Conservation (phyloP, 1,140 invertebrate species). For the Drosophila aff. region DNA sequence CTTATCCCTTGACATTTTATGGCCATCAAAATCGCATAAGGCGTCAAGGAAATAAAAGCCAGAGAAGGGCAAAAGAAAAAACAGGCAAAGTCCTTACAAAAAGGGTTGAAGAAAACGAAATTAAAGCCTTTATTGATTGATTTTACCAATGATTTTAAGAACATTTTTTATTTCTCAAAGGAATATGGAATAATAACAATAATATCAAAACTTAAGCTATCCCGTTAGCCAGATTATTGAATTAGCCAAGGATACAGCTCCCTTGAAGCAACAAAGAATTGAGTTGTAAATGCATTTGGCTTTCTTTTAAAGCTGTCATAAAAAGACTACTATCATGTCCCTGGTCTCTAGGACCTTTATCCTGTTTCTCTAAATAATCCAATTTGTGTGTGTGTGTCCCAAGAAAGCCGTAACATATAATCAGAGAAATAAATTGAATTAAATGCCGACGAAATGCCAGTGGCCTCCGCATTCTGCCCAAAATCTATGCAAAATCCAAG, state of each 20-base stretch:
- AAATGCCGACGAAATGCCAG: conserved; percentile 26
- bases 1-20: conserved; percentile 64
- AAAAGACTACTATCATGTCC: background rate
- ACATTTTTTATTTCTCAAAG: background rate
- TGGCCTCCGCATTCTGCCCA: background rate
- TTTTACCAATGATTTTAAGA: conserved; percentile 42
- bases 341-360: background rate
- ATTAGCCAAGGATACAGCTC: background rate
- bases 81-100: background rate
- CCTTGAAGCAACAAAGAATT: background rate
- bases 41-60: conserved; percentile 40
- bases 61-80: background rate
- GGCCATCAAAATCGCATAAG: conserved; percentile 68
- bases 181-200: background rate
- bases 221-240: background rate
- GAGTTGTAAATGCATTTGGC: background rate
- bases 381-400: conserved; percentile 13
- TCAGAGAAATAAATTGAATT: conserved; percentile 44
- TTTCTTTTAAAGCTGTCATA: conserved; percentile 1
- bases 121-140: conserved; percentile 50
- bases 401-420: conserved; percentile 32
- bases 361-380: conserved; percentile 29
- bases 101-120: background rate
- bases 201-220: background rate
- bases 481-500: conserved; percentile 30